Percentiles rank a stretch among this genome's conserved stretches.
Conservation (phyloP, 2,888 invertebrate species). For the Polyploca ridens region DNA sequence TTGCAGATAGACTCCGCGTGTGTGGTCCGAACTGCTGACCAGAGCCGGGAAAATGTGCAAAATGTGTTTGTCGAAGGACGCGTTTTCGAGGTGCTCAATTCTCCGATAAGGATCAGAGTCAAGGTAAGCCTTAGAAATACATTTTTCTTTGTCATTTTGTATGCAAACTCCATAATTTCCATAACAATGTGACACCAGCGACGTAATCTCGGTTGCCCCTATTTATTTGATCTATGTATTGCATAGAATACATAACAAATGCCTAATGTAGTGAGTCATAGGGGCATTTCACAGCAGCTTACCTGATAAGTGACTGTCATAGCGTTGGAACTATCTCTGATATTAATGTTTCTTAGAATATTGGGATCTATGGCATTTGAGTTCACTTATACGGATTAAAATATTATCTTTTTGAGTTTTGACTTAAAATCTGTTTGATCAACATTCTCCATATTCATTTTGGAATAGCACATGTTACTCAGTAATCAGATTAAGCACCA, state of each 20-base stretch:
- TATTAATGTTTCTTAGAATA: not conserved
- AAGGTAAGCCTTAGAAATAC: constrained; percentile 62
- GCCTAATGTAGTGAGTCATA: not conserved
- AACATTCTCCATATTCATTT: too few relatives aligned
- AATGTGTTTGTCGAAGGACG: constrained; percentile 94
- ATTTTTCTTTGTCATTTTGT: constrained; percentile 10
- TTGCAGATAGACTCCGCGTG: constrained; percentile 92
- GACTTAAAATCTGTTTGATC: too few relatives aligned
- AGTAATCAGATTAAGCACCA: too few relatives aligned
- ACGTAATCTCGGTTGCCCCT: constrained; percentile 10
- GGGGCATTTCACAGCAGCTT: constrained; percentile 5
- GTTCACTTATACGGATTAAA: too few relatives aligned
- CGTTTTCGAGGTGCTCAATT: constrained; percentile 84
- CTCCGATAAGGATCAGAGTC: constrained; percentile 77
- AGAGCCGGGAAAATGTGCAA: constrained; percentile 84
- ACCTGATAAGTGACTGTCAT: not conserved
- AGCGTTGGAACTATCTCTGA: not conserved
- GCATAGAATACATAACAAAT: constrained; percentile 10
- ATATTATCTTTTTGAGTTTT: too few relatives aligned
- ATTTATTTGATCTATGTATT: constrained; percentile 11
- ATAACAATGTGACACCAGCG: constrained; percentile 11
- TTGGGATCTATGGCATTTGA: not conserved
- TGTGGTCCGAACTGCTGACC: constrained; percentile 89
- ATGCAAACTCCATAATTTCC: constrained; percentile 6
- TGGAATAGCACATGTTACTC: too few relatives aligned